Base-by-base conservation (phyloP, 2,113 vertebrate genomes). In the Pimephales promelas region DNA sequence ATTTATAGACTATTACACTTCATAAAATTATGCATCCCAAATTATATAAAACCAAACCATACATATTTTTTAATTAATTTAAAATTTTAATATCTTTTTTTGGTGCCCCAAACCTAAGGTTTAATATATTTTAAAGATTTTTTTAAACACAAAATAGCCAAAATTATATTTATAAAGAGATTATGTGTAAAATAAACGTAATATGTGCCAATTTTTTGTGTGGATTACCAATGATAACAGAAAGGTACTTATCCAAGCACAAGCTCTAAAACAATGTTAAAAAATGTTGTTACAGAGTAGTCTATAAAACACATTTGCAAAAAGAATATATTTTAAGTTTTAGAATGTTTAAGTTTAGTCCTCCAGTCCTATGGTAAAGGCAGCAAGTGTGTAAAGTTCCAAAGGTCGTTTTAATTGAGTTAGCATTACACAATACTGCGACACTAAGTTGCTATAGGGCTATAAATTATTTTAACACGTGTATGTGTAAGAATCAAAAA, bases 351-450 rank as follows among this genome's bases (percentile, higher is more conserved):
- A n/a, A n/a, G n/a, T n/a, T n/a, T n/a, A n/a, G n/a, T n/a, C n/a
- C n/a, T 28, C 45, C 16, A 43, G 62, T 52, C 16, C 4, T 24
- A n/a, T 56, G 14, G 10, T 71, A 56, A 54, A 81, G 11, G 2
- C 47, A 31, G 47, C 64, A 70, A 36, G 47, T 81, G 22, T 40
- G 61, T 52, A 8, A 68, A 36, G 79, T 36, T 54, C 49, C 64
- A 70, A 81, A 70, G 79, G 79, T 81, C 64, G 5, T 70, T 68
- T 54, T n/a, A 49, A 52, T 49, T 7, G 2, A 66, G 24, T 4
- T 18, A 78, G 34, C 14, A 64, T 79, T 47, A 22, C 77, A 31
- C 26, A 79, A 64, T 62, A 40, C 16, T 61, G 13, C 52, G 14
- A 14, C 13, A 47, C 45, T 13, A 70, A 36, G 34, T 11, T 54